These are phyloP conservation scores for Aspidiotus rigidus DNA, from an alignment of 2,888 invertebrate species.

Conservation along the genomic window DNA sequence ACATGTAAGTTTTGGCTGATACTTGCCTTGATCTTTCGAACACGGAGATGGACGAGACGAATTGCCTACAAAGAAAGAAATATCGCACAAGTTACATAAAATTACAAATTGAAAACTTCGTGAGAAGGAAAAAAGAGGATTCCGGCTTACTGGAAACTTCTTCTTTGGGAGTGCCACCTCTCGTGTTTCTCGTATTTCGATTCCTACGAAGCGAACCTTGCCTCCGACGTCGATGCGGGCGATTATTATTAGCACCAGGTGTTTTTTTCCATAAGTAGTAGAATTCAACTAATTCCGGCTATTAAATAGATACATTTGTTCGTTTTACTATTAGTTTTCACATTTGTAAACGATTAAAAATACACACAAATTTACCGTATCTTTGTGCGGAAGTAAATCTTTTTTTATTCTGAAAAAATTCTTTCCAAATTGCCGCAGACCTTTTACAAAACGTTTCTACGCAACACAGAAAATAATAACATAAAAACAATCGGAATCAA, in stretches of 20 bases:
- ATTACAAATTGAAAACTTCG: background rate
- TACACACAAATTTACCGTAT: constrained; percentile 58
- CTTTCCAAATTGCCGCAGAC: constrained; percentile 95
- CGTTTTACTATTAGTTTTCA: too few species aligned
- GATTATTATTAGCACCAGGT: constrained; percentile 90
- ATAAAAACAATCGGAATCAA: too few species aligned
- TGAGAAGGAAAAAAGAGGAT: background rate
- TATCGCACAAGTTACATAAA: background rate
- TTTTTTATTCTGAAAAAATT: constrained; percentile 97
- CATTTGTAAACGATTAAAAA: constrained; percentile 5
- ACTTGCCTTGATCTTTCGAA: constrained; percentile 42
- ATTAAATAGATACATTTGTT: too few species aligned
- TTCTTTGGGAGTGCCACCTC: constrained; percentile 65
- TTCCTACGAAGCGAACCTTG: constrained; percentile 80
- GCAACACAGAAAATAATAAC: constrained; percentile 37
- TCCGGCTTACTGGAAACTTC: constrained; percentile 45
- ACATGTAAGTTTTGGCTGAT: background rate
- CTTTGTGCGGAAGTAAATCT: constrained; percentile 91
- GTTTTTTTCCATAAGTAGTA: constrained; percentile 99
- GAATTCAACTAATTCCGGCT: constrained; percentile 94
- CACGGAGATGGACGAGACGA: constrained; percentile 42
- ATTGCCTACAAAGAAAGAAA: constrained; percentile 36
- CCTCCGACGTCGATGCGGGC: constrained; percentile 81
- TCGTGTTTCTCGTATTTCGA: constrained; percentile 75
- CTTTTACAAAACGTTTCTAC: constrained; percentile 92